phyloP scores from a whole-genome alignment of 1,140 invertebrate species.

The Oscheius sp. region DNA sequence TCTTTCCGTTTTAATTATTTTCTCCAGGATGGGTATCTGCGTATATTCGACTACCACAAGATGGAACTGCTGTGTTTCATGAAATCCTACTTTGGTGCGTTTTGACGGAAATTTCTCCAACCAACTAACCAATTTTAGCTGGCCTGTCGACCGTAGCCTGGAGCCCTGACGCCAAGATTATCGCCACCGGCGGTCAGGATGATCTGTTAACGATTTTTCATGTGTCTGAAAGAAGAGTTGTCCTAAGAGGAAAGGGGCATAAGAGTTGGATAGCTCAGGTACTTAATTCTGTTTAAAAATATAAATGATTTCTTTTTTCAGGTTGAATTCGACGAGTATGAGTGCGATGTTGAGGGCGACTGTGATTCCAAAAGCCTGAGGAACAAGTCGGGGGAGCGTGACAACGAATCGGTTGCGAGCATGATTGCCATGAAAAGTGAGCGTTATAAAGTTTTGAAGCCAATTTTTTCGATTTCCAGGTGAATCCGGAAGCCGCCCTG shows the following conservation, averaged over 20 bases:
- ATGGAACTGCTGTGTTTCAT: conserved; percentile 85
- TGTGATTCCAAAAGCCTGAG: too few species aligned
- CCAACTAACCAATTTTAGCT: conserved; percentile 64
- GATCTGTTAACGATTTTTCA: conserved; percentile 98
- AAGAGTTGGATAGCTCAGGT: too few species aligned
- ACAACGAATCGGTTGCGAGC: too few species aligned
- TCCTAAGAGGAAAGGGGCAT: conserved; percentile 86
- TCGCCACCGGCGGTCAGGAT: conserved; percentile 96
- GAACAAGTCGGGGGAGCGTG: too few species aligned
- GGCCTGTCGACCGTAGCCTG: conserved; percentile 89
- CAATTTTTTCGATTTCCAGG: too few species aligned
- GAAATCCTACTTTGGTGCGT: conserved; percentile 70
- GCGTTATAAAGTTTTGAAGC: too few species aligned
- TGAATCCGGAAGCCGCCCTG: too few species aligned
- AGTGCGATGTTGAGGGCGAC: too few species aligned
- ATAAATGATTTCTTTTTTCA: too few species aligned
- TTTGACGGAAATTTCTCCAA: background rate
- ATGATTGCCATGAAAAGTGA: too few species aligned
- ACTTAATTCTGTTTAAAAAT: too few species aligned
- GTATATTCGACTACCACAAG: conserved; percentile 93
- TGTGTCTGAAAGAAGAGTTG: conserved; percentile 78
- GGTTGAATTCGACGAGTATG: too few species aligned
- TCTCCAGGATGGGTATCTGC: conserved; percentile 85
- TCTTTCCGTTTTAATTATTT: background rate
- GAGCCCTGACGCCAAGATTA: conserved; percentile 91